Evolutionary conservation across 2,113 vertebrate species (phyloP), one percentile per base, ranked within the genome.

Genomic region (Recurvirostra avosetta): DNA sequence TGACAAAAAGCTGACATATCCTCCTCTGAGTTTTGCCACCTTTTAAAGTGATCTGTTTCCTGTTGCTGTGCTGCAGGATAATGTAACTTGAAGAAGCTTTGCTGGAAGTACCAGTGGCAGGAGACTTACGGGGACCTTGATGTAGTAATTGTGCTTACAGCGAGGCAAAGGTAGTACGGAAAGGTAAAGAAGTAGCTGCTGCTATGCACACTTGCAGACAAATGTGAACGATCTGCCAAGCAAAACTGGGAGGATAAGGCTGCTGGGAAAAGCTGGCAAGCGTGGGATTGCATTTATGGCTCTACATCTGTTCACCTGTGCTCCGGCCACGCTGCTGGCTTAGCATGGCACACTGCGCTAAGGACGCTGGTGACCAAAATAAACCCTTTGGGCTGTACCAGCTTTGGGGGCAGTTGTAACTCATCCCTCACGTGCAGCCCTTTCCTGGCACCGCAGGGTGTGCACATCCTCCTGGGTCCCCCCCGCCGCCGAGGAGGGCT

Each of bases 281-380:
- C 23, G 49, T 14, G 45, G 38, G 15, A 8, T 0, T 30, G 32
- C 12, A 5, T 73, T 67, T 75, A n/a, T 82, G 4, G 2, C 68
- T 56, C 47, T 13, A 2, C 30, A 3, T 70, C 63, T 45, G 73
- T 76, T 61, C 36, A 11, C 29, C 36, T 22, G 49, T 40, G 47
- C 52, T 76, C 45, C 3, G 29, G 50, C 53, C 50, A 47, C 30
- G 1, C 63, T 12, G 32, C 55, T 68, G 27, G 58, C 36, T 47
- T 41, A 86, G 81, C 34, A 1, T 5, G 65, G 14, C 21, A 8
- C 2, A 0, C 53, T 8, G 78, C 12, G 1, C 72, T 22, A 0
- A 22, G 74, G 53, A 47, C 75, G 82, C 82, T 53, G 81, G 49
- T 29, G 78, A 25, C 61, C 68, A 12, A 77, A 84, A 66, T 27